Evolutionary conservation across 2,797 vertebrate genomes (phyloP), one percentile per base, ranked within the genome.

Genomic region (Dallia pectoralis): DNA sequence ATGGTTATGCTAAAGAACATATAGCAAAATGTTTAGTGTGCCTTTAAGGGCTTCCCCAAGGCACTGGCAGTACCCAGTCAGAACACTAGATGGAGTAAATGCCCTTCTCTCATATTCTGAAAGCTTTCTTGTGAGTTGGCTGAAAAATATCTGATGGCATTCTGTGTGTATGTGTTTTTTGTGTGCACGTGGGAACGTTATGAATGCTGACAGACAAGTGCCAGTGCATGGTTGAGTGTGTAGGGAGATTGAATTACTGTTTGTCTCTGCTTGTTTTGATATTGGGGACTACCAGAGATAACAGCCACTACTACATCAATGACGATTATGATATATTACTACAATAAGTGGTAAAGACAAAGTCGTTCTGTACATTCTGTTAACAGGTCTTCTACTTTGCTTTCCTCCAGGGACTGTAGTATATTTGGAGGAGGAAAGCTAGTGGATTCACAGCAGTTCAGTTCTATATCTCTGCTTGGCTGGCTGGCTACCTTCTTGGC

Each of bases 381-480:
- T 59, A 59, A 22, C 53, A 59, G 53, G n/a, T 14, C 22, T 59
- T 27, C 53, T 59, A 12, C 53, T 27, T 25, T 59, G 53, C 53
- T 59, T 25, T n/a, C 53, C 53, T 59, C 53, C 53, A 59, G 53
- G 53, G 53, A 59, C 7, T 14, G 53, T 59, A 27, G 53, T 59
- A 22, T 59, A 3, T 27, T 25, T 22, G 53, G 53, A 59, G 3
- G 22, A 25, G 14, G 53, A 12, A 11, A 59, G 53, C 53, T 59
- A 59, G 22, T 59, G 22, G 22, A 59, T 59, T 11, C 25, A 59
- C 22, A 22, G 22, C 3, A 27, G 22, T 59, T 59, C 53, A 59
- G 53, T 59, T 59, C 22, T 59, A 84, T 88, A 81, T 86, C 86
- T 84, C 67, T 71, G n/a, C 70, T 67, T 18, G 62, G 75, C 72